phyloP scores from a whole-genome alignment of 1,140 invertebrate genomes.

The Euschistus heros region DNA sequence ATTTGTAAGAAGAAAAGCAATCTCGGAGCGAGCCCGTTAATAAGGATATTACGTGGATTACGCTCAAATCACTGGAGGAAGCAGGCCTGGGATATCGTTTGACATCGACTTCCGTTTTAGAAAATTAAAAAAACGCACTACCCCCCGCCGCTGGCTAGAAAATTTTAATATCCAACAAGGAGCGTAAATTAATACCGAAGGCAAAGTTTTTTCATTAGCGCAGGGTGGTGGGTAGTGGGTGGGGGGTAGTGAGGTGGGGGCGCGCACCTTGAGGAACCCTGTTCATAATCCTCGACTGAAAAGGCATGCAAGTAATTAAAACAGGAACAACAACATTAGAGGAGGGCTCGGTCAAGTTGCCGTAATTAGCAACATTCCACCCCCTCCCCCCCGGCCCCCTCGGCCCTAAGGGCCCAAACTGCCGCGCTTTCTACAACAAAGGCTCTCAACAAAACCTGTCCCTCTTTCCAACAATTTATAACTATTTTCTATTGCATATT shows the following conservation, averaged over 20 bases:
- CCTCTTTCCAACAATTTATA: too few species aligned
- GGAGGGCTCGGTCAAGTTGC: conserved; percentile 18
- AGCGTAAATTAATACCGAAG: conserved; percentile 24
- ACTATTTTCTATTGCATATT: too few species aligned
- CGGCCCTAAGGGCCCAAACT: background rate
- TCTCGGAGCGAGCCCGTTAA: conserved; percentile 20
- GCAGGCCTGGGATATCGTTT: conserved; percentile 19
- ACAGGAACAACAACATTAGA: conserved; percentile 24
- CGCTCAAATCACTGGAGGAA: conserved; percentile 11
- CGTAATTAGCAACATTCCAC: conserved; percentile 19
- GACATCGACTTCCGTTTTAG: conserved; percentile 22
- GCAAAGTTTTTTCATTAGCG: conserved; percentile 24
- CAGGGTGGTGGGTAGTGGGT: background rate
- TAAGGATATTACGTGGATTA: conserved; percentile 26
- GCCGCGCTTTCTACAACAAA: too few species aligned
- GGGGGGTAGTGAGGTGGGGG: too few species aligned
- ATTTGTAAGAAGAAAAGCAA: conserved; percentile 23
- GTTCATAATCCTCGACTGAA: conserved; percentile 20
- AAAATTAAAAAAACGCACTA: conserved; percentile 22
- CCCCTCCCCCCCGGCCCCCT: background rate
- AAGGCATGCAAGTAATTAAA: conserved; percentile 25
- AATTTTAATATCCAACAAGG: conserved; percentile 25
- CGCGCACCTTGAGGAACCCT: background rate
- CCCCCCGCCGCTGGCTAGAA: conserved; percentile 9
- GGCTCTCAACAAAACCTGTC: too few species aligned